A percentile compares a stretch with the other conserved stretches of the same genome.
Evolutionary conservation across 2,113 vertebrate species (phyloP).

Genomic region (Numida meleagris): DNA sequence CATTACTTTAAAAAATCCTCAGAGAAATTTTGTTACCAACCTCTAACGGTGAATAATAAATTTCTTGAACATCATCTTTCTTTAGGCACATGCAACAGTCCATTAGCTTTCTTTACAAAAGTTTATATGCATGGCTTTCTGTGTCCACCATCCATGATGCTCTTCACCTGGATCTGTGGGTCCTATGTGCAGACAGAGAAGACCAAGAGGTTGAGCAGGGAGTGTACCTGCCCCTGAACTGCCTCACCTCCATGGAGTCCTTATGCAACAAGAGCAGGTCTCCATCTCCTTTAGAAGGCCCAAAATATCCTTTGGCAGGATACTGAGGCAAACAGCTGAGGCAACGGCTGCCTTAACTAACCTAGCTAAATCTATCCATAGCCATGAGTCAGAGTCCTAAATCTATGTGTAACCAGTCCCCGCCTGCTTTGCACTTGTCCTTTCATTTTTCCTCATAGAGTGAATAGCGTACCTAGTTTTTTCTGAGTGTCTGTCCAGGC

Average conservation of each 20-base stretch:
- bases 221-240: background rate
- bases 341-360: background rate
- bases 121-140: background rate
- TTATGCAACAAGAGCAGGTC: background rate
- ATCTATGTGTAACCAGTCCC: background rate
- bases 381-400: conserved; percentile 37
- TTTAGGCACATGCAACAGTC: background rate
- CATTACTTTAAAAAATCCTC: background rate
- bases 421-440: conserved; percentile 34
- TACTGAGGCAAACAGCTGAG: conserved; percentile 39
- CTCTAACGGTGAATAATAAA: background rate
- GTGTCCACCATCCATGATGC: fast-evolving
- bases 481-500: background rate
- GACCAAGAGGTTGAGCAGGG: background rate
- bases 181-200: fast-evolving
- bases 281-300: background rate
- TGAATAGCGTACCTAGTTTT: background rate
- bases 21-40: background rate
- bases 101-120: background rate
- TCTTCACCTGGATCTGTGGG: fast-evolving
- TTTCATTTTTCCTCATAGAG: background rate
- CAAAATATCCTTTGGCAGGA: conserved; percentile 38
- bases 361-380: conserved; percentile 26
- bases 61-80: background rate
- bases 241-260: background rate